Evolutionary conservation across 2,888 invertebrate genomes (phyloP).

Genomic region (Hydrotaea diabolus): DNA sequence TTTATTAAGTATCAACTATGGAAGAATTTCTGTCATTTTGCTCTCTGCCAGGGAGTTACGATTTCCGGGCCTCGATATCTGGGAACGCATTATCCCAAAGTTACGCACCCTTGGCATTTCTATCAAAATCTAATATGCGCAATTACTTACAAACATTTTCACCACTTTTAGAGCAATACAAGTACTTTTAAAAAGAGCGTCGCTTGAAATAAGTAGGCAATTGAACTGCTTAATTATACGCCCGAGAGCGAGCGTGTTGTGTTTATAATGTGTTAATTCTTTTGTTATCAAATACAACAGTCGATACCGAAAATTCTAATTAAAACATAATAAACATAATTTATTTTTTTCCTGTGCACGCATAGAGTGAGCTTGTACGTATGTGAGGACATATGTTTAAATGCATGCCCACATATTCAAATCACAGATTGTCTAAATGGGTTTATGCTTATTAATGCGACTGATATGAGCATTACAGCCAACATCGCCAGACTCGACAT

Average conservation of each 20-base stretch:
- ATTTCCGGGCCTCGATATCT: too few relatives aligned
- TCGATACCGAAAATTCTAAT: conserved; percentile 52
- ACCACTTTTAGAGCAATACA: too few relatives aligned
- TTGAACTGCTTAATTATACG: conserved; percentile 25
- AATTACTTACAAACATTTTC: too few relatives aligned
- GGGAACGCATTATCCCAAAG: too few relatives aligned
- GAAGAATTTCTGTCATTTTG: too few relatives aligned
- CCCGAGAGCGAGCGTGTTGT: not conserved
- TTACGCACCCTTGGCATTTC: too few relatives aligned
- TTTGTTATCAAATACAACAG: conserved; percentile 13
- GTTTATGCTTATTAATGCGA: conserved; percentile 60
- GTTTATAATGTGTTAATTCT: conserved; percentile 62
- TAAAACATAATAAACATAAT: conserved; percentile 66
- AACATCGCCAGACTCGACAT: conserved; percentile 16
- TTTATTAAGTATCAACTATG: too few relatives aligned
- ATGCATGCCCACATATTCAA: conserved; percentile 39
- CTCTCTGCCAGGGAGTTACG: too few relatives aligned
- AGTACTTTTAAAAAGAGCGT: too few relatives aligned
- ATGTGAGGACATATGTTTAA: not conserved
- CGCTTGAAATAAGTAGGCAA: conserved; percentile 32
- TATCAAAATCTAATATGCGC: too few relatives aligned
- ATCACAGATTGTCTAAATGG: conserved; percentile 65
- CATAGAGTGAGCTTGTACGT: too few relatives aligned
- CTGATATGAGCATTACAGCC: not conserved
- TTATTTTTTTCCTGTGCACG: conserved; percentile 24